Base-by-base conservation (phyloP, 2,888 invertebrate species). In the Onthophagus sagittarius region DNA sequence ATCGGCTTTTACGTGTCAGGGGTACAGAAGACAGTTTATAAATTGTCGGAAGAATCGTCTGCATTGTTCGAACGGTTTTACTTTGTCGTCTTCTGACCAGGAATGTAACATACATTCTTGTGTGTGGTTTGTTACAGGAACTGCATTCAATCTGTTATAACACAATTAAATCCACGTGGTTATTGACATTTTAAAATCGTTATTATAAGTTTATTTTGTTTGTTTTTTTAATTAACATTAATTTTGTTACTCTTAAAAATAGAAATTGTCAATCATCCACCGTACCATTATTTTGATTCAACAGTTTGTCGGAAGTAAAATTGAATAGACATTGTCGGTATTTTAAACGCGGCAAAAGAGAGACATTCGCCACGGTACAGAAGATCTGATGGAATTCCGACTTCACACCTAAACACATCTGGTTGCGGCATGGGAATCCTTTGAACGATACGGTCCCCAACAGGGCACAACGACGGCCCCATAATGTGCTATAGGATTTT, bases 401-500 rank as follows among this genome's bases (percentile, higher is more conserved):
- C 78, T 80, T 82, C 81, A 80, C 81, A 79, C 81, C 79, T 23
- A 23, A 77, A 77, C 79, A 79, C 80, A 80, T 79, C 79, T 79
- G 79, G 76, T 76, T 62, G 70, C 63, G 69, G 71, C 73, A 62
- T 69, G 70, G 31, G 15, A n/a, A 13, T 7, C 31, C 32, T 23
- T 15, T 67, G 39, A 53, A 53, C 39, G 11, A 53, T 9, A 53
- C 39, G 39, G 1, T 53, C 39, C 39, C 39, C 39, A 53, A 53
- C 39, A 11, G 39, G 39, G 39, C 9, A 1, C 39, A 11, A 53
- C 7, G 5, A 7, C 9, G 39, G 39, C 39, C 39, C 39, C 39
- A 53, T 11, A 53, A 53, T 53, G 39, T 53, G 39, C 39, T 53
- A 23, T 23, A 53, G 39, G 39, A 11, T 53, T 53, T 53, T 53